Base-by-base conservation (phyloP, 2,888 invertebrate genomes). In the Cryptus armator region DNA sequence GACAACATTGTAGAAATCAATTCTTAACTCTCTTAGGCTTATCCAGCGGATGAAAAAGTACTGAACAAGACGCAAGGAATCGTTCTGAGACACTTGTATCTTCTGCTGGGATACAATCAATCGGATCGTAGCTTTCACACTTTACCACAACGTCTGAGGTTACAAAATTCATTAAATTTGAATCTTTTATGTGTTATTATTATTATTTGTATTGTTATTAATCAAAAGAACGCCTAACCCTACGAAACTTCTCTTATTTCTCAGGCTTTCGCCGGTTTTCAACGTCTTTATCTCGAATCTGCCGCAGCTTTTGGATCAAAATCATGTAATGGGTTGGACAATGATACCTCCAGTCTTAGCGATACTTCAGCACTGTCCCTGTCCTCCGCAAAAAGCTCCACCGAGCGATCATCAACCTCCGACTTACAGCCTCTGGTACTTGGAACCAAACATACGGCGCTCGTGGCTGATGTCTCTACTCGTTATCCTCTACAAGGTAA, bases 391-490 rank as follows among this genome's bases (percentile, higher is more conserved):
- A 90, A 95, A 92, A 86, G 92, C 94, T 16, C 93, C 94, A 14
- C 94, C 94, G 7, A 92, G 90, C 7, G 95, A 96, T 87, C 95
- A 95, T 90, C 96, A 96, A 89, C 96, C 96, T 84, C 95, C 95
- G 6, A 96, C 96, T 2, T 99, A 98, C 93, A 98, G 99, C 14
- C 95, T 99, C 68, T 98, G 98, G 96, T 96, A 96, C 88, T 94
- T 99, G 83, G 98, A 98, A 92, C 96, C 98, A 0, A 97, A 98
- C 91, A 96, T 97, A 12, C 95, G 99, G 3, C 95, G 98, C 59
- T 97, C 97, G 88, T 99, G 99, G 99, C 96, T 99, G 16, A 97
- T 98, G 95, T 96, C 99, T 0, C 94, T 99, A 24, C 96, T 99
- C 14, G 98, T 99, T 14, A 96, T 99, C 77, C 95, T 99, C 0